Evolutionary conservation across 64 coral and sea anemone genomes (phyloP).

Genomic region (Montipora cactus): DNA sequence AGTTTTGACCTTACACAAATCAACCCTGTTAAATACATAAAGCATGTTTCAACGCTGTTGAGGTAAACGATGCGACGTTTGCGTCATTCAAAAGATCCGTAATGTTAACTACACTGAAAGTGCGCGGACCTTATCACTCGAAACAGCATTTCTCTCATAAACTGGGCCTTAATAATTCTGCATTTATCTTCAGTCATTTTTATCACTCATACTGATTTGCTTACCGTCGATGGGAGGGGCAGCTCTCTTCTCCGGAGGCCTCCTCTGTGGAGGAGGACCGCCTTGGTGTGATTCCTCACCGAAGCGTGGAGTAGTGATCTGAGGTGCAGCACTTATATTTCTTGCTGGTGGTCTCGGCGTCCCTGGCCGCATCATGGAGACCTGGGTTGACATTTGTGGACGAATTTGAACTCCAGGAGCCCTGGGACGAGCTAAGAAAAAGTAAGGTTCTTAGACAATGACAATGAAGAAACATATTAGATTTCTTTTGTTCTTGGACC

Average conservation of each 20-base stretch:
- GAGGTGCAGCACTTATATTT: neutral
- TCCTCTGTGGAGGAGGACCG: neutral
- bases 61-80: too few relatives aligned
- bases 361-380: conserved; percentile 11
- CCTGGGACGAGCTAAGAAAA: conserved; percentile 6
- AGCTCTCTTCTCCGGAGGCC: neutral
- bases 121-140: too few relatives aligned
- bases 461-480: too few relatives aligned
- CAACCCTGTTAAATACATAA: too few relatives aligned
- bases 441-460: neutral
- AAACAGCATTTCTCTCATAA: too few relatives aligned
- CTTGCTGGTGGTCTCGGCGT: conserved; percentile 20
- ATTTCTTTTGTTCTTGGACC: too few relatives aligned
- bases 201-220: neutral
- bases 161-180: too few relatives aligned
- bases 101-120: too few relatives aligned
- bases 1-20: too few relatives aligned
- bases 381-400: neutral
- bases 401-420: conserved; percentile 24
- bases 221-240: neutral
- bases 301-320: neutral
- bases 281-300: neutral
- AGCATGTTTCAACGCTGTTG: too few relatives aligned
- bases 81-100: too few relatives aligned
- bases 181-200: too few relatives aligned